Base-by-base conservation (phyloP, 2,888 invertebrate genomes). In the Nesidiocoris tenuis region DNA sequence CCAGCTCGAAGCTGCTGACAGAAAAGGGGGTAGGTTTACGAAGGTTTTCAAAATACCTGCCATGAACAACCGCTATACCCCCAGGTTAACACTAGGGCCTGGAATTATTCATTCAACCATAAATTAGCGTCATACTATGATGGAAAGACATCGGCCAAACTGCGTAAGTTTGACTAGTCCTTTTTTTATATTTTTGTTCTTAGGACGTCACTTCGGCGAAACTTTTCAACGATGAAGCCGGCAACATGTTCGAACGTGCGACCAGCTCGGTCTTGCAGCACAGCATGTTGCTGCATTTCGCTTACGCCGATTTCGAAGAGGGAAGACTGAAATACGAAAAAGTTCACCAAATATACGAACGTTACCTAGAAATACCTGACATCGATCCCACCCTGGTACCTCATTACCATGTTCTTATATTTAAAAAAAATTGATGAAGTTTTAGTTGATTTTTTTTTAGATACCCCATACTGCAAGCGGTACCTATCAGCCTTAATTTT, bases 271-370 rank as follows among this genome's bases (percentile, higher is more conserved):
- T 97, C 0, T 87, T 99, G 75, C 94, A 93, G 77, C 93, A 93
- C 78, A 98, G 96, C 82, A 94, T 96, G 84, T 85, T 99, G 66
- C 84, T 99, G 19, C 97, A 98, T 84, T 99, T 99, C 85, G 97
- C 98, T 0, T 98, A 97, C 83, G 97, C 98, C 0, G 99, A 99
- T 85, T 99, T 98, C 82, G 98, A 99, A 84, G 99, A 99, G 86
- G 93, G 96, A 61, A 87, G 98, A 55, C 89, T 97, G 83, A 96
- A 97, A 83, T 96, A 96, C 83, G 96, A 97, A 79, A 97, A 96
- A 87, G 98, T 92, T 12, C 97, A 98, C 84, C 91, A 92, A 82
- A 97, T 99, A 81, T 99, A 99, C 85, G 93, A 95, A 78, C 91
- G 94, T 77, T 92, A 95, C 82, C 84, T 98, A 75, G 93, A 93